These are phyloP conservation scores for Tiliacea aurago DNA, from an alignment of 2,888 invertebrate genomes.

Conservation along the genomic window DNA sequence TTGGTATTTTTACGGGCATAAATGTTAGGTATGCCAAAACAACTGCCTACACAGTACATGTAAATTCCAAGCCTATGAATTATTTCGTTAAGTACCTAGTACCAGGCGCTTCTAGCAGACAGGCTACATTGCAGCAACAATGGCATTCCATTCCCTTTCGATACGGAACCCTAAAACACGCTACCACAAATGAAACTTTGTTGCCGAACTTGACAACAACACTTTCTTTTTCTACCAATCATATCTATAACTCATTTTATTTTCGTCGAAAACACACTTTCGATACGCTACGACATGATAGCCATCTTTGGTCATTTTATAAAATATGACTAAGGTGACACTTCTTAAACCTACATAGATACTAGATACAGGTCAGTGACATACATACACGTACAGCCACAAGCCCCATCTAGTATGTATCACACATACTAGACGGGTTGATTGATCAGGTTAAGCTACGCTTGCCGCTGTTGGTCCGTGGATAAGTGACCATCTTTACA, in stretches of 20 bases:
- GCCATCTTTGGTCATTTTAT: background rate
- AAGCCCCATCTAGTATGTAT: too few species aligned
- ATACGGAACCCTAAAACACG: slow-evolving; percentile 20
- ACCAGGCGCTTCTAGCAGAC: slow-evolving; percentile 10
- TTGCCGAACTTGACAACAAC: slow-evolving; percentile 20
- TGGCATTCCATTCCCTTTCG: slow-evolving; percentile 46
- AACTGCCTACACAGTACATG: slow-evolving; percentile 34
- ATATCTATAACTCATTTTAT: slow-evolving; percentile 51
- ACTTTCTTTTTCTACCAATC: slow-evolving; percentile 39
- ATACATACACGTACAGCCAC: too few species aligned
- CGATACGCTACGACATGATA: background rate
- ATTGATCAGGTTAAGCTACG: too few species aligned
- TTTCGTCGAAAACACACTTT: slow-evolving; percentile 22
- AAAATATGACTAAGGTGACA: background rate
- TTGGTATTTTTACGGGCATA: background rate
- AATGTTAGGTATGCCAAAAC: slow-evolving; percentile 23
- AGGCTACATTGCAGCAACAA: slow-evolving; percentile 40
- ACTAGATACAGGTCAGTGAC: background rate
- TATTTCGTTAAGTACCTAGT: slow-evolving; percentile 20
- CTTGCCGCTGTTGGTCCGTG: too few species aligned
- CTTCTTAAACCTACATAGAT: background rate
- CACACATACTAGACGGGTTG: too few species aligned
- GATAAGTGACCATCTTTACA: too few species aligned
- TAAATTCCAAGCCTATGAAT: slow-evolving; percentile 39
- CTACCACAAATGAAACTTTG: slow-evolving; percentile 22